Conservation (phyloP, 2,888 invertebrate genomes). For the Meta bourneti region DNA sequence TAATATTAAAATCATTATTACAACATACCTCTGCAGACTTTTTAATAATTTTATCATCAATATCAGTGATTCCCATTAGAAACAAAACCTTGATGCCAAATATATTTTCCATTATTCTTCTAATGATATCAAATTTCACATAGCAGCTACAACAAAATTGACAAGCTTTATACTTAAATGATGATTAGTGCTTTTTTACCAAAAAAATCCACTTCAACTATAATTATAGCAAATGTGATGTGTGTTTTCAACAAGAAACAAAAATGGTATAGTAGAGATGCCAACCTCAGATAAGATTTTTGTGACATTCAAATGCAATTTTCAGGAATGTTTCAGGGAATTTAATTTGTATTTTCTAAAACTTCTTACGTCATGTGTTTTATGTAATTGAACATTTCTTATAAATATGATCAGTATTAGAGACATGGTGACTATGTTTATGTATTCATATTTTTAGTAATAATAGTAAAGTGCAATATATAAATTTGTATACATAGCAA, state of each 20-base stretch:
- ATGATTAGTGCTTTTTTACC: not conserved
- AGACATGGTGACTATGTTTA: too few relatives aligned
- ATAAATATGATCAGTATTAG: too few relatives aligned
- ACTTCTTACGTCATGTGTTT: too few relatives aligned
- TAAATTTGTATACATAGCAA: too few relatives aligned
- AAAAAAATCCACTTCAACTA: not conserved
- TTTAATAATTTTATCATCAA: conserved; percentile 96
- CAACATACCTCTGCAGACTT: conserved; percentile 83
- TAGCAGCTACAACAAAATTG: conserved; percentile 85
- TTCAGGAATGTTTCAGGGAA: not conserved
- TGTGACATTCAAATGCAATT: not conserved
- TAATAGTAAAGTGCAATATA: too few relatives aligned
- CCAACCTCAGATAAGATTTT: not conserved
- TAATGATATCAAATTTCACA: conserved; percentile 92
- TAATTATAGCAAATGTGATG: not conserved
- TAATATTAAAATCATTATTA: not conserved
- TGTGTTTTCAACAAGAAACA: not conserved
- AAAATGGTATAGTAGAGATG: not conserved
- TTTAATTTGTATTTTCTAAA: too few relatives aligned
- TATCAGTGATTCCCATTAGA: conserved; percentile 95
- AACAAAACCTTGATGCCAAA: conserved; percentile 89
- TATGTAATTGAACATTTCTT: too few relatives aligned
- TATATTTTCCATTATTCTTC: conserved; percentile 88
- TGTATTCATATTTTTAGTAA: too few relatives aligned
- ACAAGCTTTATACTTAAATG: not conserved